Percentiles rank a stretch among this genome's conserved stretches.
Conservation (phyloP, 2,888 invertebrate genomes). For the Clanis bilineata region DNA sequence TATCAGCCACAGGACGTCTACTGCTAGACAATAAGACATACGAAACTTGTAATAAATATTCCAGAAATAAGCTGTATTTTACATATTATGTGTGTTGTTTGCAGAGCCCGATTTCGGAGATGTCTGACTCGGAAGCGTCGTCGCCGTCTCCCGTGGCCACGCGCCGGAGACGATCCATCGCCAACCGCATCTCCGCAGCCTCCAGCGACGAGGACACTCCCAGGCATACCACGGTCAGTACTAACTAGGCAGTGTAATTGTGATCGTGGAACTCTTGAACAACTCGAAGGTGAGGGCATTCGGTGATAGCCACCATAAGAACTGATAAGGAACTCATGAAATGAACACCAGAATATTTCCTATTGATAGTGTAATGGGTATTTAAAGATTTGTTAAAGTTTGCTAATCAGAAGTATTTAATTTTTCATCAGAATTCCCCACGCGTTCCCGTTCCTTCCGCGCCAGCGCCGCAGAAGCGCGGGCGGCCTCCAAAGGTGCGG, state of each 20-base stretch:
- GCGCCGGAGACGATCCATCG: slow-evolving; percentile 56
- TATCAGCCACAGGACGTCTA: no score
- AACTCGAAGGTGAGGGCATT: no score
- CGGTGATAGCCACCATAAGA: no score
- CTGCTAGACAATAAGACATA: no score
- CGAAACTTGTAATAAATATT: no score
- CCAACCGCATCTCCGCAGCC: slow-evolving; percentile 66
- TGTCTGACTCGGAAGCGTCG: slow-evolving; percentile 82
- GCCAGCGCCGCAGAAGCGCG: slow-evolving; percentile 63
- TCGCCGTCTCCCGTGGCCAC: slow-evolving; percentile 58
- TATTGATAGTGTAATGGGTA: no score
- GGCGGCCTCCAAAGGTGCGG: slow-evolving; percentile 76
- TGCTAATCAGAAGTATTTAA: neutral
- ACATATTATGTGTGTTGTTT: slow-evolving; percentile 19
- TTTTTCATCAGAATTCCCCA: slow-evolving; percentile 47
- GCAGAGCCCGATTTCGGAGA: slow-evolving; percentile 81
- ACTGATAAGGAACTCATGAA: no score
- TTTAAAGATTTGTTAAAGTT: no score
- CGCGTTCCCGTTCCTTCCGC: slow-evolving; percentile 41
- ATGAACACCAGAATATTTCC: no score
- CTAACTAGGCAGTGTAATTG: no score
- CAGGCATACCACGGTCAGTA: slow-evolving; percentile 49
- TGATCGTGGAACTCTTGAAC: neutral
- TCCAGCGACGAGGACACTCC: slow-evolving; percentile 72
- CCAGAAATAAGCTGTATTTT: no score